Conservation (phyloP, 2,797 vertebrate species). For the Sebastes oblongus region DNA sequence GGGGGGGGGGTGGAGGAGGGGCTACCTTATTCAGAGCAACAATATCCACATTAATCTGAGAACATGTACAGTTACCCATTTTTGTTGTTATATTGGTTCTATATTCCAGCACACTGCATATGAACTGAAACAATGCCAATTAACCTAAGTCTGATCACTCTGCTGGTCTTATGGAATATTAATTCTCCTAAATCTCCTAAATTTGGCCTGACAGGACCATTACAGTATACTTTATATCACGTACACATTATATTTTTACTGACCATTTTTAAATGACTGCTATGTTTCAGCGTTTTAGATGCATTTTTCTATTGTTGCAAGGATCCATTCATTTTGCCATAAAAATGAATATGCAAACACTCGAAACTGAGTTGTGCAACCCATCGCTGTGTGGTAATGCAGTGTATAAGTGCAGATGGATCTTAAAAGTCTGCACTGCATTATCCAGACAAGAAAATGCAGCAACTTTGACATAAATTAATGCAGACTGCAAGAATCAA, state of each 20-base stretch:
- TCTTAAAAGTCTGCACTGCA: background rate
- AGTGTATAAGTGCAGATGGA: background rate
- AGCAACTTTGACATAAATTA: background rate
- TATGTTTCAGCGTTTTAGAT: background rate
- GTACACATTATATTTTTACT: too few species aligned
- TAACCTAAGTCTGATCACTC: background rate
- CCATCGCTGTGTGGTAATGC: background rate
- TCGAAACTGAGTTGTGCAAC: background rate
- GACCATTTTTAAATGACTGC: background rate
- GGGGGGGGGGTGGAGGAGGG: too few species aligned
- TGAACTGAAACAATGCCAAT: background rate
- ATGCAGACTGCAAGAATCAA: background rate
- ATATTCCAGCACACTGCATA: background rate
- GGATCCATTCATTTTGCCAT: background rate
- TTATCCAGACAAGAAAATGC: background rate
- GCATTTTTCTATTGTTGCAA: background rate
- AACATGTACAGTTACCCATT: background rate
- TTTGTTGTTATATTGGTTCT: background rate
- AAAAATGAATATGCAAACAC: background rate
- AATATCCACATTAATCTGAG: background rate
- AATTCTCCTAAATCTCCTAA: too few species aligned
- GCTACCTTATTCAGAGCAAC: background rate
- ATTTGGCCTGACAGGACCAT: background rate
- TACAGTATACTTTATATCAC: too few species aligned
- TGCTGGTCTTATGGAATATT: background rate